Conservation (phyloP, 2,113 vertebrate species). For the Podarcis cretensis region DNA sequence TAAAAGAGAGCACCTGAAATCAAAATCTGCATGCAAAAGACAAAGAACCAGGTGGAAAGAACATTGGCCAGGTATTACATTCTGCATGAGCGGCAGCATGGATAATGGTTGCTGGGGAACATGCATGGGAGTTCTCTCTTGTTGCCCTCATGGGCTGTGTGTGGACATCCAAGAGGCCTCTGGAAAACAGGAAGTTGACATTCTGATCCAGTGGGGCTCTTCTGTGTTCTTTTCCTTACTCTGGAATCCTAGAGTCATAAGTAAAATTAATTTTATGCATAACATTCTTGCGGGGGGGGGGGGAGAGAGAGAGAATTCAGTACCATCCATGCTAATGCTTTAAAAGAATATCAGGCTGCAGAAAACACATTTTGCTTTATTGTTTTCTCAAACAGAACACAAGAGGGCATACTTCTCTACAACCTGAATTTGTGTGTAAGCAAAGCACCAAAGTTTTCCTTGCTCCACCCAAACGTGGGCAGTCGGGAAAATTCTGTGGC, state of each 20-base stretch:
- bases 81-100: background rate
- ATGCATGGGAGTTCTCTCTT: background rate
- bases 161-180: background rate
- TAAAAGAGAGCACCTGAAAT: background rate
- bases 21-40: background rate
- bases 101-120: background rate
- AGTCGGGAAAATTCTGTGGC: background rate
- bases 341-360: background rate
- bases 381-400: conserved; percentile 65
- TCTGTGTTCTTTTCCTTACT: background rate
- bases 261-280: background rate
- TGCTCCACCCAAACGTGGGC: background rate
- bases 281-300: background rate
- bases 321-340: background rate
- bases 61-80: background rate
- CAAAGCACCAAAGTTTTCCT: background rate
- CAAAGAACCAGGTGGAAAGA: background rate
- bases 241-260: background rate
- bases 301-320: background rate
- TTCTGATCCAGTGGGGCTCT: background rate
- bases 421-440: background rate
- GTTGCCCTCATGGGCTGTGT: too few relatives aligned
- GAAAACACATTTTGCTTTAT: background rate
- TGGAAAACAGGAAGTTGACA: background rate
- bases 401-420: conserved; percentile 68